Conservation (phyloP, 2,113 vertebrate genomes). For the Oxyruncus cristatus region DNA sequence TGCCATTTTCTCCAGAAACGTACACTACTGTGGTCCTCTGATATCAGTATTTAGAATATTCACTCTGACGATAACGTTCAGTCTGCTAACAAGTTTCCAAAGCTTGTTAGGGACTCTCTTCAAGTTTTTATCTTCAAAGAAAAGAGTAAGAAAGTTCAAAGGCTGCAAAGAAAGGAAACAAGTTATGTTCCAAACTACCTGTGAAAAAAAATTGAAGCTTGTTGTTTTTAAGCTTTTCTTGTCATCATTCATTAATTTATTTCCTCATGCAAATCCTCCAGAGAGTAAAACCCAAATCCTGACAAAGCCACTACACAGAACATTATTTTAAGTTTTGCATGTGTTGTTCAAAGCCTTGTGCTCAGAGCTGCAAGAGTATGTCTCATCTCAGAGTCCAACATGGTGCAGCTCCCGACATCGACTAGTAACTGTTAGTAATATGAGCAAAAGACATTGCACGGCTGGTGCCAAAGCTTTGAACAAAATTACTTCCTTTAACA, state of each 20-base stretch:
- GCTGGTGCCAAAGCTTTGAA: conserved; percentile 89
- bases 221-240: conserved; percentile 21
- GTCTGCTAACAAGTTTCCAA: not conserved
- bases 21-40: not conserved
- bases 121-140: not conserved
- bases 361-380: conserved; percentile 11
- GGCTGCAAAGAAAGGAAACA: not conserved
- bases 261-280: not conserved
- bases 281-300: conserved; percentile 1
- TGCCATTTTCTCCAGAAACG: not conserved
- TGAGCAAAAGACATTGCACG: conserved; percentile 80
- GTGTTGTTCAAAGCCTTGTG: not conserved
- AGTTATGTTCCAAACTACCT: not conserved
- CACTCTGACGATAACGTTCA: not conserved
- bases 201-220: not conserved
- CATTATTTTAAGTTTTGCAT: conserved; percentile 14
- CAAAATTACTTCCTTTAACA: conserved; percentile 93
- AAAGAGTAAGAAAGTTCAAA: not conserved
- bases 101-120: not conserved
- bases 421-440: conserved; percentile 82
- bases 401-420: conserved; percentile 70
- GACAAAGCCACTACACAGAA: not conserved
- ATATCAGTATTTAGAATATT: not conserved
- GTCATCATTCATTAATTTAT: conserved; percentile 52
- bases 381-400: conserved; percentile 69